Conservation (phyloP, 1,140 invertebrate genomes). For the Drosophila repleta region DNA sequence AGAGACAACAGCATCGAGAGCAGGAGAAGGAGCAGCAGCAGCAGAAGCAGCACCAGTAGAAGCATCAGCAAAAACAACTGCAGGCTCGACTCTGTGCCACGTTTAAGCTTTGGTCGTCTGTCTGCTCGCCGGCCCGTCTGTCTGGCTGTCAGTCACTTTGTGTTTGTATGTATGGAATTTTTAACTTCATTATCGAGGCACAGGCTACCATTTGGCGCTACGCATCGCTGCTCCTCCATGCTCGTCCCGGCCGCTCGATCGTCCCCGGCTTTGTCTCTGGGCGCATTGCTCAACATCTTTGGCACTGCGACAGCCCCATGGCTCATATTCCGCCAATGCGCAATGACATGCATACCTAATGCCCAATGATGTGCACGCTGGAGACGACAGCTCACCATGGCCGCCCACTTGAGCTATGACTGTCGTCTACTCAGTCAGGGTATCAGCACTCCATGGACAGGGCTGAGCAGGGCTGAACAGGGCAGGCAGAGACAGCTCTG, state of each 20-base stretch:
- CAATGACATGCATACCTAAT: slow-evolving; percentile 79
- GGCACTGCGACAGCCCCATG: slow-evolving; percentile 36
- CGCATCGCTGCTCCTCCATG: slow-evolving; percentile 51
- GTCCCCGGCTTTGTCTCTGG: slow-evolving; percentile 58
- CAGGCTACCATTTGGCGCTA: slow-evolving; percentile 54
- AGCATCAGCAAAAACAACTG: slow-evolving; percentile 22
- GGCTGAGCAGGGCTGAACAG: not conserved
- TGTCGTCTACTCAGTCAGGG: slow-evolving; percentile 46
- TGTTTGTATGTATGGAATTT: slow-evolving; percentile 81
- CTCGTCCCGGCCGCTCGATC: not conserved
- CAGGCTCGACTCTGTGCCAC: slow-evolving; percentile 39
- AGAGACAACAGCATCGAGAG: slow-evolving; percentile 41
- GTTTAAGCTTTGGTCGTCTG: not conserved
- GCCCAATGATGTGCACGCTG: slow-evolving; percentile 74
- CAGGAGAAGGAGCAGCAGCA: slow-evolving; percentile 26
- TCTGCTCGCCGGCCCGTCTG: slow-evolving; percentile 32
- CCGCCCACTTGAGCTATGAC: slow-evolving; percentile 43
- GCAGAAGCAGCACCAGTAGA: slow-evolving; percentile 8
- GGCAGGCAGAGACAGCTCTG: not conserved
- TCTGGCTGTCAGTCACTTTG: slow-evolving; percentile 52
- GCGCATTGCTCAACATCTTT: slow-evolving; percentile 73
- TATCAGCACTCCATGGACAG: too few species aligned
- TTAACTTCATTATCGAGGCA: slow-evolving; percentile 77
- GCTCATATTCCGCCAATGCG: slow-evolving; percentile 31
- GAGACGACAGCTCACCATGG: slow-evolving; percentile 25